Evolutionary conservation across 2,888 invertebrate genomes (phyloP).

Genomic region (Apantesis nais): DNA sequence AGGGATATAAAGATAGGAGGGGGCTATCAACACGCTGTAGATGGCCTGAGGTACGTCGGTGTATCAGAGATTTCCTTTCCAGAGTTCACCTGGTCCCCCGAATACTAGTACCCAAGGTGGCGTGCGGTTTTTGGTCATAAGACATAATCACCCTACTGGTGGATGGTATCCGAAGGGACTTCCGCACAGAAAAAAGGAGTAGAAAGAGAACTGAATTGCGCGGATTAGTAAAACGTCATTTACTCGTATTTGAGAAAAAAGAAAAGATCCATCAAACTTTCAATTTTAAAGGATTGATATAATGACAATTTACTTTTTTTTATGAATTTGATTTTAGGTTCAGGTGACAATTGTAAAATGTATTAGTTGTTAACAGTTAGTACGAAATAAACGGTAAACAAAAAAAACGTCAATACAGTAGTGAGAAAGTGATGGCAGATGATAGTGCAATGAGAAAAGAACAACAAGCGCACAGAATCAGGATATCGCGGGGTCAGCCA

Average conservation of each 20-base stretch:
- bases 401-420: constrained; percentile 24
- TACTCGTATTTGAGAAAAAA: background rate
- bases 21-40: too few species aligned
- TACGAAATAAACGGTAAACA: constrained; percentile 22
- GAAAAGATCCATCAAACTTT: background rate
- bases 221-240: background rate
- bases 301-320: background rate
- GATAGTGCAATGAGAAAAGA: constrained; percentile 72
- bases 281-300: background rate
- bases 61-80: too few species aligned
- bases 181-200: too few species aligned
- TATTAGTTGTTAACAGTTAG: constrained; percentile 22
- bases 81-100: too few species aligned
- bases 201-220: background rate
- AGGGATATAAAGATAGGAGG: too few species aligned
- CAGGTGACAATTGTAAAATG: constrained; percentile 5
- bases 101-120: too few species aligned
- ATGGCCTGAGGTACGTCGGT: too few species aligned
- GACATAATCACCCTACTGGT: too few species aligned
- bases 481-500: constrained; percentile 76
- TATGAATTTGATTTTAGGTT: background rate
- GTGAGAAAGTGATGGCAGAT: constrained; percentile 32
- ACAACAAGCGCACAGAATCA: constrained; percentile 86
- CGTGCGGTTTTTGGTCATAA: too few species aligned
- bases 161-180: too few species aligned